Evolutionary conservation across 2,797 vertebrate genomes (phyloP), one percentile per base, ranked within the genome.

Genomic region (Etheostoma perlongum): DNA sequence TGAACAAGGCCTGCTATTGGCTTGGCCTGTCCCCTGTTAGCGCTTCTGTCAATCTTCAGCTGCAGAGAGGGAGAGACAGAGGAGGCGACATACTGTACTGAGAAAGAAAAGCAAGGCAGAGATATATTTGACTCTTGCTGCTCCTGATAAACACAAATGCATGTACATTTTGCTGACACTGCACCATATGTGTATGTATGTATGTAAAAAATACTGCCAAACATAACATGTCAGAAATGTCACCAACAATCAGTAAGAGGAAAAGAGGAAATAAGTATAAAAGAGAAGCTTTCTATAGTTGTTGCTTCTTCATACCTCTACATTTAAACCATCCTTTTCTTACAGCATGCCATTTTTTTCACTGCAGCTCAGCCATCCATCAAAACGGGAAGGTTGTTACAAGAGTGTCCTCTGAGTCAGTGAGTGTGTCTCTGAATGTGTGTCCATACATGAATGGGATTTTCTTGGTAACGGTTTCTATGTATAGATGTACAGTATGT

Each of bases 11-110:
- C 49, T 51, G 52, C 64, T 52, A 58, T 64, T 53, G 72, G 74
- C 75, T 63, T 2, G 2, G 36, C 40, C 47, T 27, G 66, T 58
- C 49, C 53, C 67, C 21, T 54, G 63, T 52, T n/a, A 2, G 65
- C 74, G 60, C 55, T 42, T 0, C 76, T 86, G 82, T 86, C 84
- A 78, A 70, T 85, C 81, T 84, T 25, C 70, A 49, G 54, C 59
- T 64, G 67, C 65, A 78, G 57, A 25, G n/a, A 44, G 21, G 16
- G 27, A n/a, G 58, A 70, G 61, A 53, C 0, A 2, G 44, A 72
- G 54, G 62, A 63, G 19, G 62, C 18, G 19, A 51, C 68, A 74
- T 6, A 27, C 40, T 61, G 44, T 6, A 27, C 46, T 61, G 30
- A 60, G 55, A 48, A 27, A 58, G 54, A 67, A 49, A 48, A 44